These are phyloP conservation scores for Campoplex capitator DNA, from an alignment of 2,888 invertebrate genomes.

Conservation along the genomic window DNA sequence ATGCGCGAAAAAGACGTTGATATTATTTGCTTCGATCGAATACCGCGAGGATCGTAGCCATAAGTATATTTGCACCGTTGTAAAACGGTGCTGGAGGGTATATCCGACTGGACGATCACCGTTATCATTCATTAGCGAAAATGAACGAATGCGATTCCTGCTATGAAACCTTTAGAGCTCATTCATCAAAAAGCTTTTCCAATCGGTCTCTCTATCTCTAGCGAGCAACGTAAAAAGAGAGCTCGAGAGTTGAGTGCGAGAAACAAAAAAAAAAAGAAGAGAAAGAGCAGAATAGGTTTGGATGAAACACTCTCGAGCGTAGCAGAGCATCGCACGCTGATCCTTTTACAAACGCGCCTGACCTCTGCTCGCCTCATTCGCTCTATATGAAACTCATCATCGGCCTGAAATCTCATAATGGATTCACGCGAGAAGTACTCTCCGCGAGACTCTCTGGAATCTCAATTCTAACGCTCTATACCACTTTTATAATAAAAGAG, in stretches of 20 bases:
- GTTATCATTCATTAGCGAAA: constrained; percentile 50
- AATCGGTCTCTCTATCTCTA: not conserved
- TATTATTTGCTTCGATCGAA: not conserved
- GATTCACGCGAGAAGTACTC: not conserved
- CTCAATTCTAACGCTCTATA: constrained; percentile 3
- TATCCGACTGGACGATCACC: constrained; percentile 30
- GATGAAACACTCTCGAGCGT: constrained; percentile 6
- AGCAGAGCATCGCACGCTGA: constrained; percentile 38
- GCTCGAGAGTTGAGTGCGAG: not conserved
- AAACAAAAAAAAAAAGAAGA: not conserved
- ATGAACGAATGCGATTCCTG: constrained; percentile 29
- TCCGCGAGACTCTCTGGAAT: not conserved
- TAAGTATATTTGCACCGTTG: constrained; percentile 37
- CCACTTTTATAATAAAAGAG: not conserved
- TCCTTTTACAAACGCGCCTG: constrained; percentile 42
- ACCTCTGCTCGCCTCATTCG: constrained; percentile 42
- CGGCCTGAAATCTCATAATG: constrained; percentile 14
- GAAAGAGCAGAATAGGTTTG: constrained; percentile 9
- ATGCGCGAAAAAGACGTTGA: not conserved
- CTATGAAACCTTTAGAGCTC: constrained; percentile 42
- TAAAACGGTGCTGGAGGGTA: not conserved
- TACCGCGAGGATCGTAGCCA: constrained; percentile 1
- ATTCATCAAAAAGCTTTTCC: constrained; percentile 40
- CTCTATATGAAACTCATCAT: constrained; percentile 31
- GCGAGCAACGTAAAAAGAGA: not conserved